Evolutionary conservation across 2,113 vertebrate species (phyloP).

Genomic region (Melanostigma gelatinosum): DNA sequence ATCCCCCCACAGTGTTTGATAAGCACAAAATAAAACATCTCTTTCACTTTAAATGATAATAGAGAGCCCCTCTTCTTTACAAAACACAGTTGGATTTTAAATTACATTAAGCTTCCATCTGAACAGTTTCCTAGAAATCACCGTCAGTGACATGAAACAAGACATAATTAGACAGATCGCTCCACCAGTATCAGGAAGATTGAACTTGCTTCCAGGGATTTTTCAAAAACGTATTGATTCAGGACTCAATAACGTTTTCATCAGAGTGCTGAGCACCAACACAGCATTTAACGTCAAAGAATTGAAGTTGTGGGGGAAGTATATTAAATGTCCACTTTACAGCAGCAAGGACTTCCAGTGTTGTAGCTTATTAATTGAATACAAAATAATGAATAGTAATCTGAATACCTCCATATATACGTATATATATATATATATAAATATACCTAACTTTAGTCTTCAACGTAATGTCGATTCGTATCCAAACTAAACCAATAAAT

Average conservation of each 20-base stretch:
- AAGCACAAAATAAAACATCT: constrained; percentile 1
- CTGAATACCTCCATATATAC: too few species aligned
- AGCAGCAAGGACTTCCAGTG: too few species aligned
- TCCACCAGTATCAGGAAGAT: neutral
- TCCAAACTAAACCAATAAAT: too few species aligned
- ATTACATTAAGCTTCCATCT: neutral
- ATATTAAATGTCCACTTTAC: too few species aligned
- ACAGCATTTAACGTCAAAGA: neutral
- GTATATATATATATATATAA: too few species aligned
- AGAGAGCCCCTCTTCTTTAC: neutral
- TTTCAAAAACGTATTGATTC: neutral
- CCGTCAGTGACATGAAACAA: neutral
- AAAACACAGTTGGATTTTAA: constrained; percentile 1
- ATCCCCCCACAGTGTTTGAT: neutral
- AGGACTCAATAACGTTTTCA: constrained; percentile 4
- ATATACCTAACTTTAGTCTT: too few species aligned
- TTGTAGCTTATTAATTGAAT: too few species aligned
- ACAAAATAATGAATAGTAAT: too few species aligned
- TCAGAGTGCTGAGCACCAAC: neutral
- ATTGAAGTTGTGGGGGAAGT: too few species aligned
- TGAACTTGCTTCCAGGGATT: neutral
- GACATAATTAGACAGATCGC: constrained; percentile 2
- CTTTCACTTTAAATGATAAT: constrained; percentile 23
- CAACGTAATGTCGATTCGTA: too few species aligned
- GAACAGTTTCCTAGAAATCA: neutral